Base-by-base conservation (phyloP, 2,888 invertebrate species). In the Lomographa bimaculata region DNA sequence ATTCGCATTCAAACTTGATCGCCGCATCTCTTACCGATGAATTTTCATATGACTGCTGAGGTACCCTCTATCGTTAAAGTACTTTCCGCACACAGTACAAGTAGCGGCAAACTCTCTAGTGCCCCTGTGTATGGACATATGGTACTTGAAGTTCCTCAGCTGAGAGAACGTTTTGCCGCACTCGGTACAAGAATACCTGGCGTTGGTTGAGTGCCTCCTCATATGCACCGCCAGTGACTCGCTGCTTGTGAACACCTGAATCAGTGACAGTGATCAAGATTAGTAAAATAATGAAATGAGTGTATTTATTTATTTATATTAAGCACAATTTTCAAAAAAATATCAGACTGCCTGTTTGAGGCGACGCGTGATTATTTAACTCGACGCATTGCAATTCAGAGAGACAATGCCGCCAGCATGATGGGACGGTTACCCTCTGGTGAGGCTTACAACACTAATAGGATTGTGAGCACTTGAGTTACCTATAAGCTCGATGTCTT, bases 1-100 rank as follows among this genome's bases (percentile, higher is more conserved):
- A 28, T 29, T 24, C 9, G 3, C 12, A 17, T 23, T 21, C 12
- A 18, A 38, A 25, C 16, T 14, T n/a, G 24, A 9, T 18, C 23
- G 6, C 5, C 21, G 16, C 21, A 9, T 20, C 12, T 18, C 28
- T 34, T 39, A 91, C 86, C 92, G 91, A 77, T 96, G 96, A 54
- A 96, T 96, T 81, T 96, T 96, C 93, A 96, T 93, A 71, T 96
- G 96, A 52, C 95, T 95, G 78, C 95, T 95, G 5, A 96, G 89
- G 70, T 96, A 96, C 17, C 96, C 95, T 55, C 93, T 91, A 64
- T 96, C 96, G 71, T 96, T 96, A 78, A 96, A 96, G 55, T 93
- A 92, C 79, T 96, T 96, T 11, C 95, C 95, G 67, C 96, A 96
- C 1, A 87, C 81, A 1, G 80, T 65, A 54, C 89, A 89, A 3